Evolutionary conservation across 2,113 vertebrate species (phyloP).

Genomic region (Cebidichthys violaceus): DNA sequence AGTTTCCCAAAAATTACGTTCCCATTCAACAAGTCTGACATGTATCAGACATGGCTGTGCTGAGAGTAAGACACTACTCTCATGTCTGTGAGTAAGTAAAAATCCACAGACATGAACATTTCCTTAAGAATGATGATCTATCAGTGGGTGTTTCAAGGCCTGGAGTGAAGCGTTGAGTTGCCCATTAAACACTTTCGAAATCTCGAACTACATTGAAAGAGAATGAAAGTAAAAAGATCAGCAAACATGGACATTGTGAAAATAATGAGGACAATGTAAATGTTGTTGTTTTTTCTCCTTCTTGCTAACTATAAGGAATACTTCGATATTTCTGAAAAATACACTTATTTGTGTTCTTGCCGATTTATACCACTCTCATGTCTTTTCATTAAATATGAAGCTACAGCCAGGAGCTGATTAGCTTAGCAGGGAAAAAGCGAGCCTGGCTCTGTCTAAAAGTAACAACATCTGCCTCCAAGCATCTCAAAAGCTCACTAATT

Average conservation of each 20-base stretch:
- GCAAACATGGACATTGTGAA: background rate
- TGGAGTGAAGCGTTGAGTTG: constrained; percentile 20
- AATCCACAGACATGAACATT: background rate
- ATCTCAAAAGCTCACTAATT: background rate
- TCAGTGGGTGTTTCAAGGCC: background rate
- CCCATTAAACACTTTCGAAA: background rate
- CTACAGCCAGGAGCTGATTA: background rate
- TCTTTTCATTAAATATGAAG: background rate
- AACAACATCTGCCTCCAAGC: background rate
- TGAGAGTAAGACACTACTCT: background rate
- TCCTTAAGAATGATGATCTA: background rate
- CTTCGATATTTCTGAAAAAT: background rate
- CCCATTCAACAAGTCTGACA: background rate
- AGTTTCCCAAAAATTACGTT: background rate
- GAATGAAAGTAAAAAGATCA: background rate
- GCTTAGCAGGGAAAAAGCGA: background rate
- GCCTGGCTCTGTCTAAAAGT: background rate
- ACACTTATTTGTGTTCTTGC: background rate
- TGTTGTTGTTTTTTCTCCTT: background rate
- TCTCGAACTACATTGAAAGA: background rate
- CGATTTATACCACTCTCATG: background rate
- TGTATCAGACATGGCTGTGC: background rate
- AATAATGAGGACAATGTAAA: background rate
- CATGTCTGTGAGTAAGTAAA: background rate
- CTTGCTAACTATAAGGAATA: background rate